Base-by-base conservation (phyloP, 2,888 invertebrate genomes). In the Chorisops tibialis region DNA sequence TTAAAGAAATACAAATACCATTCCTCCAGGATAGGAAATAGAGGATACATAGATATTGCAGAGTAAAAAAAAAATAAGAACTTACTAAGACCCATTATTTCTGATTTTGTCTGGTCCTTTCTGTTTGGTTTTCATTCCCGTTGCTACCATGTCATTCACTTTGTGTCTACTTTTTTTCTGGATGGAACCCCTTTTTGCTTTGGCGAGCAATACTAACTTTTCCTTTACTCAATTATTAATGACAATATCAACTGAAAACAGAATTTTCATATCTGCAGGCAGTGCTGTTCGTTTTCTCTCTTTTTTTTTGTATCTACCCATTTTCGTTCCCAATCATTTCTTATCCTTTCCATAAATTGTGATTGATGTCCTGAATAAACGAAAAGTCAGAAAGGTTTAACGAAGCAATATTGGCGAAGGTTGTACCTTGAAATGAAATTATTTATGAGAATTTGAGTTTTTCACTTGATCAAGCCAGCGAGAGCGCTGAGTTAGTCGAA, bases 321-420 rank as follows among this genome's bases (percentile, higher is more conserved):
- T 39, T 39, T 52, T 39, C 37, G 19, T 52, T 39, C 38, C 38
- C 16, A 52, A 62, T 45, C 62, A 62, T 62, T 62, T 58, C 39
- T 49, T 50, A 58, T 43, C 41, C 49, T n/a, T 30, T 59, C 45
- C 41, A 41, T 58, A 58, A 62, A 62, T 62, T 62, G 43, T 62
- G 58, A 62, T 58, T 39, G 56, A 62, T 59, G 50, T 30, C 30
- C 30, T 24, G 24, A 9, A 50, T 50, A 35, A 24, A 50, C 14
- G 50, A 50, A 37, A 50, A 50, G 35, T 16, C 24, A 35, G 30
- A 50, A 50, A 30, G 9, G 35, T 41, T 41, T 30, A 35, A 50
- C 12, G 37, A 16, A 50, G 16, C 24, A 50, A 6, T 37, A n/a
- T 47, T n/a, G 24, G 9, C 7, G 24, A 12, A 22, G 24, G 30